Evolutionary conservation across 2,113 vertebrate species (phyloP).

Genomic region (Crypturellus undulatus): DNA sequence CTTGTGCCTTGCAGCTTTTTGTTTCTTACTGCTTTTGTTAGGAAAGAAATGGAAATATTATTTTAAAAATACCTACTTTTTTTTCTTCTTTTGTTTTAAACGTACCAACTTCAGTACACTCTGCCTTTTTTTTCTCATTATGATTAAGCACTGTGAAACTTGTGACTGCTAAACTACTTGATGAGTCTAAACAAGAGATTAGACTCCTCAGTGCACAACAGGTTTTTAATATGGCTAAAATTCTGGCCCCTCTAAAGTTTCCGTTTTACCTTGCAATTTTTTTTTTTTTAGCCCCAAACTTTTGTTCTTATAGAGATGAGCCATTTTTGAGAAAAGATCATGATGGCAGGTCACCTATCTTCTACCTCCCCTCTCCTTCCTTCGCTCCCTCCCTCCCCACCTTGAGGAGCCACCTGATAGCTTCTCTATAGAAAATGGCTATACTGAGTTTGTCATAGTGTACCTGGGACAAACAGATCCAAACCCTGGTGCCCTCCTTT

Average conservation of each 20-base stretch:
- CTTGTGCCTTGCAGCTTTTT: background rate
- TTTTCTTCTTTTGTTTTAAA: background rate
- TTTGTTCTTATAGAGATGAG: background rate
- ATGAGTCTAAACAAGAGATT: background rate
- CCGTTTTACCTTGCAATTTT: background rate
- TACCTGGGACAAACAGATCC: background rate
- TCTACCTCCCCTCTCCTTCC: background rate
- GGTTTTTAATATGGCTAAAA: background rate
- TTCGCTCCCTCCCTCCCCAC: background rate
- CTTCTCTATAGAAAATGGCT: background rate
- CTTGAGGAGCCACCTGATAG: background rate
- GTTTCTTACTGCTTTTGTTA: background rate
- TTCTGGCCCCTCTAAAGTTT: background rate
- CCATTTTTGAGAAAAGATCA: background rate
- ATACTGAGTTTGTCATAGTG: accelerated
- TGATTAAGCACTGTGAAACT: background rate
- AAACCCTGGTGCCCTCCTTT: background rate
- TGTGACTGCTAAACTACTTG: background rate
- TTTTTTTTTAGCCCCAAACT: background rate
- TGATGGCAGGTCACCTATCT: background rate
- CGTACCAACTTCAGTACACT: background rate
- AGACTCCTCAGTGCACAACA: background rate
- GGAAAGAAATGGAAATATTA: background rate
- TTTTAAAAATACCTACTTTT: background rate
- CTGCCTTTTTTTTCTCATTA: background rate